phyloP scores from a whole-genome alignment of 2,888 invertebrate species.

The Trachelus stipa region DNA sequence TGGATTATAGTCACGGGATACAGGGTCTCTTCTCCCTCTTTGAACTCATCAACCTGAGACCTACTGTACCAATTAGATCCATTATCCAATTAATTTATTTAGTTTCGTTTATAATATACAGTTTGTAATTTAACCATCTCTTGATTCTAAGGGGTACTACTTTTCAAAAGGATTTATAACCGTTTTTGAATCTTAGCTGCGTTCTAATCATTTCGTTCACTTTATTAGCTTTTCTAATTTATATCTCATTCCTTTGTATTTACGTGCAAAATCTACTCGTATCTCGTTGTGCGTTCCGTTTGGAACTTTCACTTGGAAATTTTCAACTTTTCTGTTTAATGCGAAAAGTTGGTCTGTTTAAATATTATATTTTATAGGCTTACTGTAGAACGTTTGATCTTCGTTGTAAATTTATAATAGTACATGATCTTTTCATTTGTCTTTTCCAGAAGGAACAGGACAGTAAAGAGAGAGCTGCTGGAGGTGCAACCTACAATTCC shows the following conservation, averaged over 20 bases:
- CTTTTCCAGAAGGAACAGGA: slow-evolving; percentile 55
- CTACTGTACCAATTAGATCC: not conserved
- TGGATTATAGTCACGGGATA: not conserved
- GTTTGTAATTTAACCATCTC: not conserved
- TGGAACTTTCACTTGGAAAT: not conserved
- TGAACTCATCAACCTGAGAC: not conserved
- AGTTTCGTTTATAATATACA: not conserved
- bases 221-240: too few species aligned
- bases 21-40: not conserved
- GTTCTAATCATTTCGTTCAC: too few species aligned
- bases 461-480: slow-evolving; percentile 47
- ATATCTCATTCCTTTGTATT: too few species aligned
- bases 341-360: not conserved
- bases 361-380: not conserved
- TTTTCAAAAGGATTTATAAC: not conserved
- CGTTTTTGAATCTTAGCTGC: not conserved
- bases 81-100: not conserved
- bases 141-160: not conserved
- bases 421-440: not conserved
- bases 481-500: slow-evolving; percentile 64
- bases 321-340: not conserved
- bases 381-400: not conserved
- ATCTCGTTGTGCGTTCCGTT: not conserved
- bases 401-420: not conserved
- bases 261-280: too few species aligned